Percentiles rank a stretch among this genome's conserved stretches.
These are phyloP conservation scores for Brachystomella parvula DNA, from an alignment of 1,140 invertebrate species.

Conservation along the genomic window DNA sequence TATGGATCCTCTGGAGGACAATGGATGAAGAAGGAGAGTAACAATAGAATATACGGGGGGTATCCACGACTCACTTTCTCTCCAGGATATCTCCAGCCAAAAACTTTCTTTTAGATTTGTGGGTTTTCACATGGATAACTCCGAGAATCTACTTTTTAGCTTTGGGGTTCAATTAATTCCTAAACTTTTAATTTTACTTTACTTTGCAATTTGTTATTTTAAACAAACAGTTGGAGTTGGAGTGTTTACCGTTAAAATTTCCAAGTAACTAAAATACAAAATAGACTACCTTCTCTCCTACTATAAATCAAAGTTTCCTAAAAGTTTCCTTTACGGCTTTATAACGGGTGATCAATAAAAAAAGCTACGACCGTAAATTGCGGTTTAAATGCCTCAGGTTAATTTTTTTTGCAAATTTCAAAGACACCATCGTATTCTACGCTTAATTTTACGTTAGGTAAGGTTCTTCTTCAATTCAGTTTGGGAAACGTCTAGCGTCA, in stretches of 20 bases:
- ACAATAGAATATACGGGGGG: conserved; percentile 1
- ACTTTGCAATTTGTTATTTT: too few relatives aligned
- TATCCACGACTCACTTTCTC: neutral
- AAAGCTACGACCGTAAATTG: too few relatives aligned
- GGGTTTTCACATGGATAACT: neutral
- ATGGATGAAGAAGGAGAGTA: neutral
- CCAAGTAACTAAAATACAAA: neutral
- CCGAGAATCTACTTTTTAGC: neutral
- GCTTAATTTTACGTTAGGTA: too few relatives aligned
- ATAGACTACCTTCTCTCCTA: neutral
- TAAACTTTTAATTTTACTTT: neutral
- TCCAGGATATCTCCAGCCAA: neutral
- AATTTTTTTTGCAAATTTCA: too few relatives aligned
- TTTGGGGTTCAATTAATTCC: neutral
- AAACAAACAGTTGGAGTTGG: too few relatives aligned
- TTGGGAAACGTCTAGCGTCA: too few relatives aligned
- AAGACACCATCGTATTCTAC: too few relatives aligned
- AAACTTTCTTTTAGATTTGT: neutral
- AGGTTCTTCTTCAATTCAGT: too few relatives aligned
- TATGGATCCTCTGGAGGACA: too few relatives aligned
- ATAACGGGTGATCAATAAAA: too few relatives aligned
- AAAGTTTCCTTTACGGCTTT: neutral
- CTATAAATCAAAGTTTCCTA: neutral
- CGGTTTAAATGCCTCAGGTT: too few relatives aligned
- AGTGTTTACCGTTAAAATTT: neutral